Evolutionary conservation across 2,113 vertebrate genomes (phyloP), one percentile per base, ranked within the genome.

Genomic region (Lontra canadensis): DNA sequence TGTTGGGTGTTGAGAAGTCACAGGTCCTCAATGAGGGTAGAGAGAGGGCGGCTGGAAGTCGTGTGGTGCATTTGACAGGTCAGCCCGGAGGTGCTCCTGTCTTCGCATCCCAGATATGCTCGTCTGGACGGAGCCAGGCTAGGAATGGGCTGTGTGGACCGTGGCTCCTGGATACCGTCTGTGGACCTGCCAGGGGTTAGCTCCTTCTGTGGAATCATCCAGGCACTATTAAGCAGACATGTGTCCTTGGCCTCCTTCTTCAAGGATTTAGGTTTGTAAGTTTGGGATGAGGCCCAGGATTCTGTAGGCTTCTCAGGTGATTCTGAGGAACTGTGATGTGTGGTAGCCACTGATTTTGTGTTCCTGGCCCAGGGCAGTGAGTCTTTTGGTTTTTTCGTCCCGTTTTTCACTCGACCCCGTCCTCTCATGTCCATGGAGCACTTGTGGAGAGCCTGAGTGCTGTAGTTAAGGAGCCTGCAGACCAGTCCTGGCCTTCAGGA

Each of bases 211-310:
- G 67, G 63, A 90, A 76, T 86, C 81, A 76, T 84, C 97, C 81
- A 90, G 88, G 81, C 96, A 42, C 90, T 13, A 81, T 65, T 49
- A 95, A 94, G 69, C 96, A 90, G 71, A 80, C 52, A 21, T 21
- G 52, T 67, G 39, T 78, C 23, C 95, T 96, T 96, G 90, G 97
- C 92, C 29, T 91, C 85, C 7, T 91, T 95, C 96, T 80, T 91
- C 17, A 87, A 74, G 95, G 82, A 67, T 93, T 83, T 39, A 49
- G 85, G 65, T 82, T 86, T 91, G 84, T 93, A 82, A 31, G 57
- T 52, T 95, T 96, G 96, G 96, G 96, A 87, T 2, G n/a, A 88
- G 87, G 86, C 73, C 96, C 95, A 97, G 92, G 80, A 69, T 85
- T 95, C 83, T 71, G 81, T 80, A 82, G 89, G 52, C 88, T 94